Base-by-base conservation (phyloP, 1,140 invertebrate genomes). In the Alviniconcha marisindica region DNA sequence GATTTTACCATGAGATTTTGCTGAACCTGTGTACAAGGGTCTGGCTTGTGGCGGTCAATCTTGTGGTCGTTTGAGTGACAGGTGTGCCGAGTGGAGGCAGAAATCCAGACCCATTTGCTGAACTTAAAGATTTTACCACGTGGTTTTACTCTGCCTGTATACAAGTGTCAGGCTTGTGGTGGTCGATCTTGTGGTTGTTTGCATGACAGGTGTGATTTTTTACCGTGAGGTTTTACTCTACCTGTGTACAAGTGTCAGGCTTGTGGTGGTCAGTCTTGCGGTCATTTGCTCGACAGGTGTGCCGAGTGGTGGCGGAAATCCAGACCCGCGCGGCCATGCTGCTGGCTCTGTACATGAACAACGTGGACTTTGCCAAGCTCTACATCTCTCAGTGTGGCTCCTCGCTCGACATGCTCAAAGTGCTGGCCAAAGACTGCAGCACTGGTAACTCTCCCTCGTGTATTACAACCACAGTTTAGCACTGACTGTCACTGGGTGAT, bases 401-500 rank as follows among this genome's bases (percentile, higher is more conserved):
- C 0, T 89, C 91, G 28, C 91, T 93, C 54, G 91, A 94, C 76
- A 90, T 91, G 42, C 87, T 94, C 51, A 94, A 93, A 81, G 90
- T 88, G 21, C 82, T 94, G 28, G 88, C 92, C 74, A 93, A 93
- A 80, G 92, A 93, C 31, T 93, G 92, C 76, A 87, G 87, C 56
- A 85, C 92, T 84, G 91, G 91, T 91, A 85, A 66, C 31, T n/a
- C n/a, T n/a, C n/a, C n/a, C n/a, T n/a, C n/a, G n/a, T n/a, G n/a
- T n/a, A n/a, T n/a, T n/a, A n/a, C n/a, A n/a, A n/a, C n/a, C n/a
- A n/a, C n/a, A n/a, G n/a, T n/a, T n/a, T n/a, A n/a, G n/a, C n/a
- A n/a, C n/a, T n/a, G n/a, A n/a, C n/a, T n/a, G n/a, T n/a, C n/a
- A n/a, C n/a, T n/a, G n/a, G n/a, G n/a, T n/a, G n/a, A n/a, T n/a